Evolutionary conservation across 1,140 invertebrate species (phyloP).

Genomic region (Zaprionus vittiger): DNA sequence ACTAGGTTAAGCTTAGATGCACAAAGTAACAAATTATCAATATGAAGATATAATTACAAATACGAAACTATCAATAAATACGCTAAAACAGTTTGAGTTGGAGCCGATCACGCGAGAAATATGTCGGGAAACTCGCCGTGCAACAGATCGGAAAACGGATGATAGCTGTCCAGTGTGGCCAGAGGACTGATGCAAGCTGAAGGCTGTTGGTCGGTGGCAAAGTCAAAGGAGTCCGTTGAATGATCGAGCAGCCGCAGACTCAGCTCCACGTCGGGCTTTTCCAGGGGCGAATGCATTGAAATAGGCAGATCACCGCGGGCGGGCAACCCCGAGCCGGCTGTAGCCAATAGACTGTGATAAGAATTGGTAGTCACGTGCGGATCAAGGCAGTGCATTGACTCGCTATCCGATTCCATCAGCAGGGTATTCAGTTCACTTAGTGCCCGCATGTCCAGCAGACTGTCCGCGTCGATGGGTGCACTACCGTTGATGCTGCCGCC

Average conservation of each 20-base stretch:
- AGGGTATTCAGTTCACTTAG: slow-evolving; percentile 73
- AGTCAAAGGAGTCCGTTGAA: slow-evolving; percentile 73
- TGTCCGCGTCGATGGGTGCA: slow-evolving; percentile 51
- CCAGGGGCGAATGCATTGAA: slow-evolving; percentile 46
- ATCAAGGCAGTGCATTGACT: slow-evolving; percentile 84
- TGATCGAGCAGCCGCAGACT: slow-evolving; percentile 76
- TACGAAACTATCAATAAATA: slow-evolving; percentile 44
- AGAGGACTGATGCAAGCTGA: slow-evolving; percentile 80
- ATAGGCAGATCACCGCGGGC: slow-evolving; percentile 67
- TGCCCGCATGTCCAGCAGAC: slow-evolving; percentile 50
- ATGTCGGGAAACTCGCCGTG: slow-evolving; percentile 72
- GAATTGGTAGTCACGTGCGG: slow-evolving; percentile 28
- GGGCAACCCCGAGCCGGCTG: slow-evolving; percentile 42
- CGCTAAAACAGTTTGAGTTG: slow-evolving; percentile 17
- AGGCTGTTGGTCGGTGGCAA: slow-evolving; percentile 68
- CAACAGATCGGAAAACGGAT: slow-evolving; percentile 73
- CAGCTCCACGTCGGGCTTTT: slow-evolving; percentile 74
- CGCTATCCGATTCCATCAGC: slow-evolving; percentile 86
- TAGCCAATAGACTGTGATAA: slow-evolving; percentile 47
- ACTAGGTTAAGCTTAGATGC: slow-evolving; percentile 62
- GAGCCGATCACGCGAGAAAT: slow-evolving; percentile 74
- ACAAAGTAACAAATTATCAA: slow-evolving; percentile 49
- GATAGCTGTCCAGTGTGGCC: slow-evolving; percentile 67
- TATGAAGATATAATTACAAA: slow-evolving; percentile 13
- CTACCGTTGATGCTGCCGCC: slow-evolving; percentile 39